Evolutionary conservation across 53 echinoderm and acorn worm species (phyloP).

Genomic region (Stichopus horrens): DNA sequence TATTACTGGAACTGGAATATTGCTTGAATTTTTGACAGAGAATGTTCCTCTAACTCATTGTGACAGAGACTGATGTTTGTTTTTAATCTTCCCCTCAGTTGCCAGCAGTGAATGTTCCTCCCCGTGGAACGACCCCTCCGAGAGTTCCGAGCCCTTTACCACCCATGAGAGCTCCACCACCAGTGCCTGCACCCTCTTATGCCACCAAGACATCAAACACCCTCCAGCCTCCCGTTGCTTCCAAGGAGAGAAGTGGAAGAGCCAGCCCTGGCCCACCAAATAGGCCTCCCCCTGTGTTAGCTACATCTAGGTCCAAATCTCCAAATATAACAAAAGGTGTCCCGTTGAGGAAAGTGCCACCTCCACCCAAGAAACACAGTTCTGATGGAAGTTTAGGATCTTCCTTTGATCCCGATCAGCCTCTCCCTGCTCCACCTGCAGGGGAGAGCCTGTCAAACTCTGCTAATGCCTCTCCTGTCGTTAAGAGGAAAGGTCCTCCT

Average conservation of each 20-base stretch:
- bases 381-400: background rate
- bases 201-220: background rate
- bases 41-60: too few species aligned
- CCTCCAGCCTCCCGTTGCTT: background rate
- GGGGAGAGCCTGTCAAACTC: background rate
- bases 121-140: conserved; percentile 18
- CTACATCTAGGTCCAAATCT: background rate
- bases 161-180: conserved; percentile 5
- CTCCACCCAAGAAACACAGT: background rate
- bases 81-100: background rate
- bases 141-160: conserved; percentile 24
- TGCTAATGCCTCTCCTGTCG: conserved; percentile 5
- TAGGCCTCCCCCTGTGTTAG: conserved; percentile 44
- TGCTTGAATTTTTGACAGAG: too few species aligned
- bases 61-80: too few species aligned
- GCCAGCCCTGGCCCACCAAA: conserved; percentile 47
- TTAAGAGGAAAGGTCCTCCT: conserved; percentile 12
- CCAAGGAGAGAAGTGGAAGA: background rate
- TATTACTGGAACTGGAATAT: too few species aligned
- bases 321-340: conserved; percentile 4
- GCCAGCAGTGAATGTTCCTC: background rate
- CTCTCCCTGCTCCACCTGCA: conserved; percentile 47
- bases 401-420: conserved; percentile 35
- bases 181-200: background rate
- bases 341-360: conserved; percentile 1